Percentiles rank a stretch among this genome's conserved stretches.
These are phyloP conservation scores for Dasyprocta punctata DNA, from an alignment of 2,113 vertebrate genomes.

Conservation along the genomic window DNA sequence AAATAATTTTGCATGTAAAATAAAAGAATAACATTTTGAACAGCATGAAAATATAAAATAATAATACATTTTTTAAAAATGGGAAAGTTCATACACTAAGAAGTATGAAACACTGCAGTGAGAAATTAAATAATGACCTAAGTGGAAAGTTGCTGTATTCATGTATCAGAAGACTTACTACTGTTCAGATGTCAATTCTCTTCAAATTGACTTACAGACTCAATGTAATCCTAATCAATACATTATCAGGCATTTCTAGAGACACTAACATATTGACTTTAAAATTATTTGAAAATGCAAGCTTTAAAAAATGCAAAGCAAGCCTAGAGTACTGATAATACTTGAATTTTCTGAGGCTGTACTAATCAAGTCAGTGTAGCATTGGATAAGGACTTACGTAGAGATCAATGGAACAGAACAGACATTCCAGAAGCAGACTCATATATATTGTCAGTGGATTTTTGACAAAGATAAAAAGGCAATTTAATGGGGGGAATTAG, in stretches of 20 bases:
- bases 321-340: not conserved
- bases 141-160: not conserved
- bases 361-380: not conserved
- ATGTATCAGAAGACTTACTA: not conserved
- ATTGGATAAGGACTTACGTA: not conserved
- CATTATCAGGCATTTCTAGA: not conserved
- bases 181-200: not conserved
- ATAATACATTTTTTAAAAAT: not conserved
- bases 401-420: not conserved
- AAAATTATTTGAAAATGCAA: constrained; percentile 10
- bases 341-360: not conserved
- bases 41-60: not conserved
- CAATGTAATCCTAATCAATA: not conserved
- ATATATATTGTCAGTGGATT: not conserved
- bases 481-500: not conserved
- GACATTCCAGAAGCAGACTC: not conserved
- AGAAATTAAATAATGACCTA: not conserved
- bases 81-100: not conserved
- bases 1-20: not conserved
- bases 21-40: not conserved
- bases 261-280: not conserved
- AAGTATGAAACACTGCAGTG: not conserved
- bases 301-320: not conserved
- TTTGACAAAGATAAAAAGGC: not conserved
- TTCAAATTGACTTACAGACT: not conserved